Conservation (phyloP, 2,888 invertebrate species). For the Heliconius ethilla region DNA sequence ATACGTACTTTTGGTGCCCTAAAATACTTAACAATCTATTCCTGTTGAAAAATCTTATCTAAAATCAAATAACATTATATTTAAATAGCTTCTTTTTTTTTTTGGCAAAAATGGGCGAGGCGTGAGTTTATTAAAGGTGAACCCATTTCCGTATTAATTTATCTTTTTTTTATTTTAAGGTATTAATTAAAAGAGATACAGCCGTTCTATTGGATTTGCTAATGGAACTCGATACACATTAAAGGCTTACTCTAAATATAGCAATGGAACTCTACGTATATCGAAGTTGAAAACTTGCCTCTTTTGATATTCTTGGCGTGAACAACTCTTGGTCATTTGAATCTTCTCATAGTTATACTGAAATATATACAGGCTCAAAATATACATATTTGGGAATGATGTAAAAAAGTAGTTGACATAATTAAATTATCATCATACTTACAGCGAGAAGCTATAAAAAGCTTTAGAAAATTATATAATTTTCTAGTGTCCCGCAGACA, state of each 20-base stretch:
- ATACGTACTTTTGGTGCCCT: not conserved
- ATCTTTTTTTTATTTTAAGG: not conserved
- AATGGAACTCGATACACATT: not conserved
- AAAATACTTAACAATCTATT: not conserved
- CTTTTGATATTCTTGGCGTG: constrained; percentile 25
- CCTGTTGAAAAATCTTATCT: constrained; percentile 4
- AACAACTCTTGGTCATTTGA: not conserved
- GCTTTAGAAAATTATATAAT: too few species aligned
- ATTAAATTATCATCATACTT: not conserved
- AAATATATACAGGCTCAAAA: not conserved
- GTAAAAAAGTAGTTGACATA: not conserved
- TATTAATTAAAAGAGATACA: not conserved
- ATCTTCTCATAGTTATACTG: not conserved
- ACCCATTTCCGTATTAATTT: not conserved
- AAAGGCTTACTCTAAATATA: constrained; percentile 6
- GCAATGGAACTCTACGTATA: not conserved
- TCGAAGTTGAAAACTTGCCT: constrained; percentile 25
- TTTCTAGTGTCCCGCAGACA: too few species aligned
- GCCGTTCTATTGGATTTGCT: not conserved
- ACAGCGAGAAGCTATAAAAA: too few species aligned
- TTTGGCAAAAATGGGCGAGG: constrained; percentile 5
- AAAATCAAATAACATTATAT: not conserved
- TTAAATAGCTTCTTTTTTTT: not conserved
- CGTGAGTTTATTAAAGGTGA: not conserved
- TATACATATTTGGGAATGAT: not conserved